Evolutionary conservation across 2,113 vertebrate genomes (phyloP), one percentile per base, ranked within the genome.

Genomic region (Thunnus maccoyii): DNA sequence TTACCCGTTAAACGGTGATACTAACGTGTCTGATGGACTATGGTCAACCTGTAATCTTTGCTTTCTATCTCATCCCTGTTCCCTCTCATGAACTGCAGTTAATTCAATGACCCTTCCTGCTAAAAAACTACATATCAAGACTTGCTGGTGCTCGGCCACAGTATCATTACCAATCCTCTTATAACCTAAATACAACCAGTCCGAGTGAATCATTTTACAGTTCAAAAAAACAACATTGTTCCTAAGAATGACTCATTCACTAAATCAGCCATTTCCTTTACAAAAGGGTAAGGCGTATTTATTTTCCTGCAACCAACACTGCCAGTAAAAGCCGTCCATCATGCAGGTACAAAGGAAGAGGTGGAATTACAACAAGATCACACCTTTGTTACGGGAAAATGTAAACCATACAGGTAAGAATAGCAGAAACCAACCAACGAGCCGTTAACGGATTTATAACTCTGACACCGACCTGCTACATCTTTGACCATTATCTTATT

Each of bases 301-400:
- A 36, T 60, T 76, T 79, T 62, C 54, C 55, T 41, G 36, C 64
- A 70, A 86, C 17, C 3, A 56, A 72, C 61, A 75, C 61, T 73
- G n/a, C 32, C 36, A 60, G 51, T 58, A 36, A 77, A 72, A 76
- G 76, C 41, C 27, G 72, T 18, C 51, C 52, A 7, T 54, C 17
- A 47, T 18, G 48, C 54, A 44, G 36, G 66, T 46, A 48, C 65
- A 76, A 85, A 69, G 72, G 25, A 36, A 51, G 66, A 77, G 30
- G 80, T 20, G 68, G 44, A n/a, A 64, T 66, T 10, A 75, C 65
- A 17, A 73, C 32, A 44, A 56, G 5, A n/a, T 47, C 11, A 27
- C n/a, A n/a, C 56, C 16, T 70, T 16, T 8, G 27, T 82, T 68
- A 58, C 4, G 0, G 65, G 71, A 41, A 72, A 32, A 25, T 5